A percentile compares a stretch with the other conserved stretches of the same genome.
Conservation (phyloP, 2,888 invertebrate genomes). For the Autographa pulchrina region DNA sequence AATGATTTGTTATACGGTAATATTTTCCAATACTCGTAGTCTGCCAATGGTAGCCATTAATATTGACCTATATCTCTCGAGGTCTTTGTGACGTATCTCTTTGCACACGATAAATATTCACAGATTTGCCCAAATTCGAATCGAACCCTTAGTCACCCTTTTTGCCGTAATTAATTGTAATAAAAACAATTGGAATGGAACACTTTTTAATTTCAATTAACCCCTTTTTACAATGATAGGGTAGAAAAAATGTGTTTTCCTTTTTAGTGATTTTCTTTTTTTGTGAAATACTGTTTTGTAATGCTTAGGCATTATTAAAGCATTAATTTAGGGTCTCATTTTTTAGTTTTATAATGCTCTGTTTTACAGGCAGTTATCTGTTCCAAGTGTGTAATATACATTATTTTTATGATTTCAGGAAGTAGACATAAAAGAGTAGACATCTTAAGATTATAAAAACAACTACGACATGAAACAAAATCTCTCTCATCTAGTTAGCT, state of each 20-base stretch:
- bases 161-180: constrained; percentile 47
- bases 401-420: no score
- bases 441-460: no score
- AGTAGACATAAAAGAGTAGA: no score
- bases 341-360: no score
- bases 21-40: background rate
- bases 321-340: background rate
- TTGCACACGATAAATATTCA: constrained; percentile 20
- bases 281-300: background rate
- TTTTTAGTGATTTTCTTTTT: constrained; percentile 5
- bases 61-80: constrained; percentile 22
- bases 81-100: constrained; percentile 3
- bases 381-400: no score
- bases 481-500: no score
- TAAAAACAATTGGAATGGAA: constrained; percentile 39
- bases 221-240: constrained; percentile 23
- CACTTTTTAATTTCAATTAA: constrained; percentile 28
- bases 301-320: background rate
- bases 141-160: constrained; percentile 43
- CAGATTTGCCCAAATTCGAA: constrained; percentile 26
- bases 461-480: no score
- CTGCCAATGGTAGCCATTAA: constrained; percentile 11
- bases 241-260: background rate
- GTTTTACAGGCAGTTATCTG: no score
- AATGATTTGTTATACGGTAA: background rate